phyloP scores from a whole-genome alignment of 1,140 invertebrate species.

The Yoshiicerus persimilis region DNA sequence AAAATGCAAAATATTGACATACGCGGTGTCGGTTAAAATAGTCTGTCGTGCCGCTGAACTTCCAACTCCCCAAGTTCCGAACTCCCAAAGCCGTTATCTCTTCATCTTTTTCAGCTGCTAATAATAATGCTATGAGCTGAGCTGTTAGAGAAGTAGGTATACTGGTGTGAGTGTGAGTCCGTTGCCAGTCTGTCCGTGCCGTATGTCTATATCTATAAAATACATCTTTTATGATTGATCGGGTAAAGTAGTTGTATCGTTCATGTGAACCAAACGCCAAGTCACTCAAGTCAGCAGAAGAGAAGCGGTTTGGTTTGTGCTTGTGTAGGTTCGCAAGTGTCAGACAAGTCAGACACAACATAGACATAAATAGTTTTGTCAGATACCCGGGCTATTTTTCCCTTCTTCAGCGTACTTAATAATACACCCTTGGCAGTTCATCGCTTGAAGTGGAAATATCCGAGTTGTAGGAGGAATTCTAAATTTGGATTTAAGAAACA shows the following conservation, averaged over 20 bases:
- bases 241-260: not conserved
- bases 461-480: not conserved
- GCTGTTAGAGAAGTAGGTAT: no score
- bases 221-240: not conserved
- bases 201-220: no score
- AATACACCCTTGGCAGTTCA: not conserved
- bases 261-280: not conserved
- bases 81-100: not conserved
- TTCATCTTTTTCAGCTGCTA: not conserved
- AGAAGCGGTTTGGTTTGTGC: not conserved
- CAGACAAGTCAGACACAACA: not conserved
- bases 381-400: not conserved
- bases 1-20: not conserved
- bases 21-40: not conserved
- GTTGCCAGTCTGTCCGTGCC: no score
- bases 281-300: not conserved
- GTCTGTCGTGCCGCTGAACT: not conserved
- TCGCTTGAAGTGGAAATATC: not conserved
- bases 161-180: no score
- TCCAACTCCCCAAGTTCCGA: not conserved
- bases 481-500: not conserved
- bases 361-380: not conserved
- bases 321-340: not conserved
- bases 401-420: not conserved
- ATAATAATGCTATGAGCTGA: no score